phyloP scores from a whole-genome alignment of 2,797 vertebrate species.

The Acomys russatus region DNA sequence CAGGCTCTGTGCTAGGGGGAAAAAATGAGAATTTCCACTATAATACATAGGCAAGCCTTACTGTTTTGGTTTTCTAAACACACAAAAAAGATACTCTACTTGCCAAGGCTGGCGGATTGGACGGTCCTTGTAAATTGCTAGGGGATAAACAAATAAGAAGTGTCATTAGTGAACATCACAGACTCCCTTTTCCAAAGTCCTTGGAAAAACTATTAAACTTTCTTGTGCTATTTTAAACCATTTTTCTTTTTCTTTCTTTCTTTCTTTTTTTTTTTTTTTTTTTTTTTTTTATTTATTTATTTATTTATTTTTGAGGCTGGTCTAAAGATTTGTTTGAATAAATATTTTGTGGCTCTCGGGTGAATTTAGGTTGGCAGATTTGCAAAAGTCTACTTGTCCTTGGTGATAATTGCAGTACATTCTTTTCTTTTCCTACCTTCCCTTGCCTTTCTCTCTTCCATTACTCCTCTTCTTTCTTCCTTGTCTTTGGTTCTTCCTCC shows the following conservation, averaged over 20 bases:
- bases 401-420: neutral
- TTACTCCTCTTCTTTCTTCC: no score
- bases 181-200: neutral
- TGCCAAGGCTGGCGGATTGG: neutral
- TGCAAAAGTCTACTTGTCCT: neutral
- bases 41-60: constrained; percentile 47
- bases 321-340: neutral
- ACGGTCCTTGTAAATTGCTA: constrained; percentile 10
- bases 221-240: neutral
- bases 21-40: neutral
- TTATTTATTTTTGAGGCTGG: neutral
- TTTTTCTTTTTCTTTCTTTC: neutral
- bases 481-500: neutral
- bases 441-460: neutral
- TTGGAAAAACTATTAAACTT: neutral
- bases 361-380: neutral
- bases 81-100: neutral
- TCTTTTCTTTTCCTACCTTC: neutral
- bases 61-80: constrained; percentile 10
- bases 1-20: neutral
- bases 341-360: neutral
- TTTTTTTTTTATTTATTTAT: no score
- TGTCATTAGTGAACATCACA: neutral
- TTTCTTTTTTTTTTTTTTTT: no score
- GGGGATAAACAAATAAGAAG: constrained; percentile 10